Percentiles rank a stretch among this genome's conserved stretches.
phyloP scores from a whole-genome alignment of 2,888 invertebrate species.

The Drosophila pseudotalamancana region DNA sequence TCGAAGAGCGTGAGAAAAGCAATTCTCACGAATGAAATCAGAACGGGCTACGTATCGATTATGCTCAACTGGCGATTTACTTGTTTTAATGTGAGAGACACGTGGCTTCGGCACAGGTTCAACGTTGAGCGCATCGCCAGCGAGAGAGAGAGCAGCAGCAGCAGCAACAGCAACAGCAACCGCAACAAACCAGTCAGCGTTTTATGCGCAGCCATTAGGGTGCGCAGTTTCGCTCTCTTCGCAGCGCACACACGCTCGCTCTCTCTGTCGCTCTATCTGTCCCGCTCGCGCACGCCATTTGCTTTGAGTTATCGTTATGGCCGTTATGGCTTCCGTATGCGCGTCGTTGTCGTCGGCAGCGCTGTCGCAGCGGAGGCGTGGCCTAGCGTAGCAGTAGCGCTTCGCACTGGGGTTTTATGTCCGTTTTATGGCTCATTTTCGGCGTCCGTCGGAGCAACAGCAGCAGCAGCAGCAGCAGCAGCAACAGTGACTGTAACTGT shows the following conservation, averaged over 20 bases:
- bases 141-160: conserved; percentile 23
- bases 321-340: conserved; percentile 85
- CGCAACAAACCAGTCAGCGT: conserved; percentile 31
- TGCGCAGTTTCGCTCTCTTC: conserved; percentile 63
- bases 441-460: conserved; percentile 58
- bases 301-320: conserved; percentile 82
- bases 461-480: conserved; percentile 43
- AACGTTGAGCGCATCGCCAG: conserved; percentile 4
- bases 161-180: conserved; percentile 5
- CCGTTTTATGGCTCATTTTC: conserved; percentile 76
- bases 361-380: conserved; percentile 74
- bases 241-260: conserved; percentile 13
- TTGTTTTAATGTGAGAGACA: conserved; percentile 77
- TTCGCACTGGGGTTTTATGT: conserved; percentile 68
- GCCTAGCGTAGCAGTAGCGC: conserved; percentile 73
- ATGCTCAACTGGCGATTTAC: conserved; percentile 77
- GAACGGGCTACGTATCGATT: conserved; percentile 77
- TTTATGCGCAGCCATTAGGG: conserved; percentile 64
- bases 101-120: conserved; percentile 70
- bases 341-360: conserved; percentile 48
- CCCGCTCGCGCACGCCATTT: conserved; percentile 66
- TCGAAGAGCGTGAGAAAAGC: conserved; percentile 80
- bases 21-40: conserved; percentile 77
- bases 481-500: conserved; percentile 38
- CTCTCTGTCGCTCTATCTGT: conserved; percentile 44